phyloP scores from a whole-genome alignment of 2,797 vertebrate species.

The Cryptoprocta ferox region DNA sequence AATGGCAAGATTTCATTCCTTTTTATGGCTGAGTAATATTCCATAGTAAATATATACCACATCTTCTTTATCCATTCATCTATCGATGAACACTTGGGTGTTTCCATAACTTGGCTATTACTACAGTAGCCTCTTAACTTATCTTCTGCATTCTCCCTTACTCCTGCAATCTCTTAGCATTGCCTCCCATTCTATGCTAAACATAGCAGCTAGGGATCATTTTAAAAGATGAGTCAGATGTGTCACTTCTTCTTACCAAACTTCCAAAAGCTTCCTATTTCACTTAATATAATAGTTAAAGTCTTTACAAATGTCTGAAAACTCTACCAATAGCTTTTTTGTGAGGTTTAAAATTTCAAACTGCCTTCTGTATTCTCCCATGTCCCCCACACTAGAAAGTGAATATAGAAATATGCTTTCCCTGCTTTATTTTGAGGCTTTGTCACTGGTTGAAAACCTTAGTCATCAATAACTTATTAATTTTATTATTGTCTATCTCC shows the following conservation, averaged over 20 bases:
- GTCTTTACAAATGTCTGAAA: background rate
- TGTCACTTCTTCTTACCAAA: background rate
- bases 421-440: background rate
- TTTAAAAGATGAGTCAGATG: background rate
- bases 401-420: background rate
- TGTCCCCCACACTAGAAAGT: too few relatives aligned
- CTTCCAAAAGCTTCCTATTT: background rate
- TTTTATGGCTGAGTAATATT: background rate
- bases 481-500: background rate
- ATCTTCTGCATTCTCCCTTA: background rate
- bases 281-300: background rate
- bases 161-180: background rate
- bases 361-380: background rate
- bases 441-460: background rate
- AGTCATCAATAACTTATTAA: background rate
- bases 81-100: background rate
- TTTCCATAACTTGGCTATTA: background rate
- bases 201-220: background rate
- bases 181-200: background rate
- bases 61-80: background rate
- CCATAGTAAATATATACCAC: background rate
- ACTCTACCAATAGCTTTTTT: background rate
- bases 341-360: background rate
- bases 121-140: background rate
- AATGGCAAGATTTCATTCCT: background rate